A percentile compares a stretch with the other conserved stretches of the same genome.
These are phyloP conservation scores for Escarpia spicata DNA, from an alignment of 2,888 invertebrate species.

Conservation along the genomic window DNA sequence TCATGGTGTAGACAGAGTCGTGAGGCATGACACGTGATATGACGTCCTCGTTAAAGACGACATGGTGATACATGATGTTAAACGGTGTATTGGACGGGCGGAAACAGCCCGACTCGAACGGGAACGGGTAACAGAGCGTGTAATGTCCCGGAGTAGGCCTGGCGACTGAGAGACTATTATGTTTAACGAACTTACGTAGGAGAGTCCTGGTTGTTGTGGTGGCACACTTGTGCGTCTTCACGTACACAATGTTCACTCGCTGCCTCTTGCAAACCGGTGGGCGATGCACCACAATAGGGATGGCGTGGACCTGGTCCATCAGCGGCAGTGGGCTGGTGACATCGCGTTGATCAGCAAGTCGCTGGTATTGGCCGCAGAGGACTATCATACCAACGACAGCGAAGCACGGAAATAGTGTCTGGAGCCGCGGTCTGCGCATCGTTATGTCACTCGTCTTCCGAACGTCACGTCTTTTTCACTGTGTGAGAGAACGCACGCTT, in stretches of 20 bases:
- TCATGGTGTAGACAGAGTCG: constrained; percentile 54
- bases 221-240: constrained; percentile 63
- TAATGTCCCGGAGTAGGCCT: constrained; percentile 51
- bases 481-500: no score
- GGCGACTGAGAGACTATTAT: constrained; percentile 54
- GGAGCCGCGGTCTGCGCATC: no score
- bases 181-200: constrained; percentile 54
- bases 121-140: constrained; percentile 61
- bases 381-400: no score
- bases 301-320: no score
- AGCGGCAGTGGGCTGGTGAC: no score
- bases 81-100: constrained; percentile 49
- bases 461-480: no score
- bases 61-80: constrained; percentile 58
- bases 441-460: no score
- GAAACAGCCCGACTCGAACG: constrained; percentile 50
- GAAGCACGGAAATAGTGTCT: no score
- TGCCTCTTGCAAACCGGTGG: no score
- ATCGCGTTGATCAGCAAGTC: no score
- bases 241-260: constrained; percentile 54
- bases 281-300: no score
- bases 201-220: constrained; percentile 57
- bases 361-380: no score
- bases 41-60: constrained; percentile 53
- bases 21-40: constrained; percentile 55